Evolutionary conservation across 2,888 invertebrate genomes (phyloP).

Genomic region (Melikaiella ostensackeni): DNA sequence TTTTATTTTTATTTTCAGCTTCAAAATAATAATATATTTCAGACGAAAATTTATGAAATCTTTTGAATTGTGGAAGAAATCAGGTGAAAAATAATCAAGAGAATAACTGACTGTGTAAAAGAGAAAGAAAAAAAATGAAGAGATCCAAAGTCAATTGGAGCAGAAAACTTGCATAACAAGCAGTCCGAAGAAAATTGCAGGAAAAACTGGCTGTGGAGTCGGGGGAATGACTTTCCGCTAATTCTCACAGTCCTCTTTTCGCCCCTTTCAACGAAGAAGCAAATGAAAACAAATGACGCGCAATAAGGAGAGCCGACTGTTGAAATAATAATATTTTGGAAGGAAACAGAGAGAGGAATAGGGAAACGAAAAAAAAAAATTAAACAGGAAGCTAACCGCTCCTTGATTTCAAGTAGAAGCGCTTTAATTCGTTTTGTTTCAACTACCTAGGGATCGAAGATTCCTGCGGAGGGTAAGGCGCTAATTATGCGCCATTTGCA

Average conservation of each 20-base stretch:
- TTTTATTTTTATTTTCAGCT: neutral
- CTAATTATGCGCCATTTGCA: constrained; percentile 31
- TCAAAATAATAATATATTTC: neutral
- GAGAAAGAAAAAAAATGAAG: constrained; percentile 48
- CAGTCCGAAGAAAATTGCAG: constrained; percentile 70
- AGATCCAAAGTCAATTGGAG: constrained; percentile 70
- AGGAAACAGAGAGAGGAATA: neutral
- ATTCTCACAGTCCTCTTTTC: constrained; percentile 36
- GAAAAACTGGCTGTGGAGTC: constrained; percentile 65
- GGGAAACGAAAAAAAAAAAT: constrained; percentile 3
- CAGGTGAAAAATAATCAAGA: constrained; percentile 15
- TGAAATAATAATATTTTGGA: constrained; percentile 38
- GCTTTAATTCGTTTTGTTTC: constrained; percentile 31
- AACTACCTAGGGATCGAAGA: constrained; percentile 12
- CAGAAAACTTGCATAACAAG: constrained; percentile 74
- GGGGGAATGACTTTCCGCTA: constrained; percentile 40
- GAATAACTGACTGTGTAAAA: constrained; percentile 17
- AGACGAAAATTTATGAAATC: neutral
- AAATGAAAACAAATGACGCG: constrained; percentile 39
- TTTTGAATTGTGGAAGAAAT: neutral
- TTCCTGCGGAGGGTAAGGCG: neutral
- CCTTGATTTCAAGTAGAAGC: constrained; percentile 21
- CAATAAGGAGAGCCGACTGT: constrained; percentile 31
- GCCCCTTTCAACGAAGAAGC: constrained; percentile 20
- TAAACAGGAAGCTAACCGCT: constrained; percentile 29